A percentile compares a stretch with the other conserved stretches of the same genome.
These are phyloP conservation scores for Scomber colias DNA, from an alignment of 2,113 vertebrate species.

Conservation along the genomic window DNA sequence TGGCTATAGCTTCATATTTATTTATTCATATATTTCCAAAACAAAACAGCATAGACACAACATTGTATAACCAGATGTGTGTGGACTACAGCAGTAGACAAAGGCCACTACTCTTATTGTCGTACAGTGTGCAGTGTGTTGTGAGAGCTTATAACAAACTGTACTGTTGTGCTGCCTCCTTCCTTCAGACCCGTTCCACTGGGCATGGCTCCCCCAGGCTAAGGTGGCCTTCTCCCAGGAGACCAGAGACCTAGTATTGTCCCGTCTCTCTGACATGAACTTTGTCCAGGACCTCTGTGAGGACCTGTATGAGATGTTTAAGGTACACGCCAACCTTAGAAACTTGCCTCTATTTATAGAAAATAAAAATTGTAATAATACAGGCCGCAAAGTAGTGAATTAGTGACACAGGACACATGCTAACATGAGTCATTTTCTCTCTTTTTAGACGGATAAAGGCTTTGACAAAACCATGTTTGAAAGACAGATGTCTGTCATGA, in stretches of 20 bases:
- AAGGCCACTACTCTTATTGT: background rate
- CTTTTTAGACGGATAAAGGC: slow-evolving; percentile 90
- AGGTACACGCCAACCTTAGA: slow-evolving; percentile 78
- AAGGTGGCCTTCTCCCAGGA: slow-evolving; percentile 97
- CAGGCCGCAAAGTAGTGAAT: background rate
- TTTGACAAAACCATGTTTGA: slow-evolving; percentile 97
- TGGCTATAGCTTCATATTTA: too few relatives aligned
- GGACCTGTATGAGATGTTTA: slow-evolving; percentile 97
- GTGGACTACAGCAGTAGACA: background rate
- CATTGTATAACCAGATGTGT: background rate
- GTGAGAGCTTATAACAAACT: background rate
- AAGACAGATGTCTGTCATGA: slow-evolving; percentile 99
- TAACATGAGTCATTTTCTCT: slow-evolving; percentile 8
- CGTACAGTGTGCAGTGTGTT: background rate
- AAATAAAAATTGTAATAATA: background rate
- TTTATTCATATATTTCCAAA: too few relatives aligned
- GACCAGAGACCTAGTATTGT: slow-evolving; percentile 92
- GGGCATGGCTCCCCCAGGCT: slow-evolving; percentile 98
- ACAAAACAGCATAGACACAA: too few relatives aligned
- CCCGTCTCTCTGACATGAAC: slow-evolving; percentile 97
- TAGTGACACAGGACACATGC: rapidly evolving
- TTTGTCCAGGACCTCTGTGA: slow-evolving; percentile 99
- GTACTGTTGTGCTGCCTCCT: background rate
- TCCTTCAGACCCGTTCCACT: slow-evolving; percentile 94
- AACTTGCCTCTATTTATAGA: background rate